These are phyloP conservation scores for Ailurus styani DNA, from an alignment of 2,113 vertebrate genomes.

Conservation along the genomic window DNA sequence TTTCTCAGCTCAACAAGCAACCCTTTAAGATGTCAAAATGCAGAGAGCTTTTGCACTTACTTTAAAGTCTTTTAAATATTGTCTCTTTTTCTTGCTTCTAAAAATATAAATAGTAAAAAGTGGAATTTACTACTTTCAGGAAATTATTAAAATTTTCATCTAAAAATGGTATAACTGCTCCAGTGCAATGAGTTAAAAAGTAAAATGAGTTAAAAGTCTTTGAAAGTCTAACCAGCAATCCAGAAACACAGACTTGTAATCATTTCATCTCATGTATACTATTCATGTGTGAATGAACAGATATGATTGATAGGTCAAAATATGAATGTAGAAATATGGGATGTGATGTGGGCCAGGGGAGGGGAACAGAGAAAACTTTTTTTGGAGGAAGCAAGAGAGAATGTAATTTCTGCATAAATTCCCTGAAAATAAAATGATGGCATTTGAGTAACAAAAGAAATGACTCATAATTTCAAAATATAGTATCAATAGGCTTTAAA, in stretches of 20 bases:
- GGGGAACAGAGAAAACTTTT: fast-evolving
- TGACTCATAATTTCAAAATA: background rate
- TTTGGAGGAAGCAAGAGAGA: background rate
- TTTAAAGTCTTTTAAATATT: background rate
- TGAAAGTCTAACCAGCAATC: background rate
- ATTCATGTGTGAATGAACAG: background rate
- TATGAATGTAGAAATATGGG: background rate
- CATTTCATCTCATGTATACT: background rate
- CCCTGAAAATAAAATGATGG: background rate
- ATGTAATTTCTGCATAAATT: background rate
- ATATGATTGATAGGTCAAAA: background rate
- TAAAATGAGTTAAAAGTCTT: background rate
- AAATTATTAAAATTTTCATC: background rate
- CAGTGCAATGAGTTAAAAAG: background rate
- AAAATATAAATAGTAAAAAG: background rate
- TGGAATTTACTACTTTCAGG: background rate
- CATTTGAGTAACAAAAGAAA: background rate
- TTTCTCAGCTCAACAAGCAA: background rate
- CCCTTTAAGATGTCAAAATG: background rate
- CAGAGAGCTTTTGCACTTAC: background rate
- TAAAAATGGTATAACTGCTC: background rate
- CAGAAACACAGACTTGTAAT: background rate
- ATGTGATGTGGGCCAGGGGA: background rate
- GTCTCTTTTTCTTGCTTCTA: background rate
- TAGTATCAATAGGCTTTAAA: background rate